A percentile compares a stretch with the other conserved stretches of the same genome.
Evolutionary conservation across 2,888 invertebrate genomes (phyloP).

Genomic region (Erebia ligea): DNA sequence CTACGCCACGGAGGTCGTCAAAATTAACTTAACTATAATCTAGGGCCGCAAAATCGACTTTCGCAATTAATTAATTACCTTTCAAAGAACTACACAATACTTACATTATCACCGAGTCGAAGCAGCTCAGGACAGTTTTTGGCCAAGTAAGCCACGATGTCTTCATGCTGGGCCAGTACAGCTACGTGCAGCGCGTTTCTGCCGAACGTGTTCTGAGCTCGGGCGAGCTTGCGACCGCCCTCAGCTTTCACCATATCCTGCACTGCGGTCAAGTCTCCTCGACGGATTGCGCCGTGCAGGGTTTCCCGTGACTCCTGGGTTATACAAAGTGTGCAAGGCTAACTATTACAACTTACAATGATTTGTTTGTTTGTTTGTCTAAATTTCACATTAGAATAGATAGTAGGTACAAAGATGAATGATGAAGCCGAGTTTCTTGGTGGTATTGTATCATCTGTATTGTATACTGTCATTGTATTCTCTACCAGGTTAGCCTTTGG

Average conservation of each 20-base stretch:
- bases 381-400: no score
- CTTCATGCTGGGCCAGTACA: slow-evolving; percentile 91
- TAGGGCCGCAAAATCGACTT: no score
- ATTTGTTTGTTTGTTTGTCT: no score
- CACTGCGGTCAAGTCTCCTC: slow-evolving; percentile 84
- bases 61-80: no score
- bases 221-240: slow-evolving; percentile 68
- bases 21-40: no score
- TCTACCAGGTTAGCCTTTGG: no score
- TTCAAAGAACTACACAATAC: slow-evolving; percentile 46
- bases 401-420: no score
- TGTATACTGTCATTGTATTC: no score
- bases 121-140: slow-evolving; percentile 88
- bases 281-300: slow-evolving; percentile 87
- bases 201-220: slow-evolving; percentile 86
- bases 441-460: no score
- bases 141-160: slow-evolving; percentile 90
- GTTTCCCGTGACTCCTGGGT: slow-evolving; percentile 90
- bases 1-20: no score
- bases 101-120: slow-evolving; percentile 93
- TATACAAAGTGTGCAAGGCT: not conserved
- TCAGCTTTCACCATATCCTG: slow-evolving; percentile 81
- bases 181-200: slow-evolving; percentile 93
- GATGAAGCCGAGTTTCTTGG: no score
- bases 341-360: not conserved